Percentiles rank a stretch among this genome's conserved stretches.
phyloP scores from a whole-genome alignment of 30 jellyfish, hydroid and myxozoan species.

The Mastigias papua region DNA sequence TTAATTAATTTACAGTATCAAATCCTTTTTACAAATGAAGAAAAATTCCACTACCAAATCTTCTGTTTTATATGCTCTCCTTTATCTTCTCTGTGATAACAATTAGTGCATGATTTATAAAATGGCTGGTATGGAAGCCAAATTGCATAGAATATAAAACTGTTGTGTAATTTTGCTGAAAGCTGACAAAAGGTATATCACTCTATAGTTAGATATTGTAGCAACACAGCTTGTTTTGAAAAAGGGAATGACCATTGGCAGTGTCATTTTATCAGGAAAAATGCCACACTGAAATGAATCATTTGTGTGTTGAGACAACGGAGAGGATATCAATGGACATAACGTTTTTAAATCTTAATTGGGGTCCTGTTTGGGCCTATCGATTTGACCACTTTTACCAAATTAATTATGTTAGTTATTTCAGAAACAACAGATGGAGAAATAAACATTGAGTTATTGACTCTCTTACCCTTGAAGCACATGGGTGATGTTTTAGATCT shows the following conservation, averaged over 20 bases:
- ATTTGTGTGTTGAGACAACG: conserved; percentile 45
- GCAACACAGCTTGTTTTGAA: conserved; percentile 51
- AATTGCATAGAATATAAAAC: background rate
- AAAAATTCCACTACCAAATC: background rate
- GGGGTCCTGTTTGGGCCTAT: conserved; percentile 61
- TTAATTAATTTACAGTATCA: no score
- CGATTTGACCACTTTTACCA: conserved; percentile 48
- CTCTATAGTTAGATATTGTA: conserved; percentile 44
- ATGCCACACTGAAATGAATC: conserved; percentile 50
- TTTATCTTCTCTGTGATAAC: background rate
- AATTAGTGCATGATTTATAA: background rate
- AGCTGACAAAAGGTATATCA: background rate
- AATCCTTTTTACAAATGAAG: background rate
- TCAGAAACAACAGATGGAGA: conserved; percentile 51
- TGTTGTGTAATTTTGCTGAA: background rate
- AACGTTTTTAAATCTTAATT: conserved; percentile 2
- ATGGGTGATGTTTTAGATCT: conserved; percentile 16
- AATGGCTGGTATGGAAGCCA: background rate
- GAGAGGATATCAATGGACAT: conserved; percentile 26
- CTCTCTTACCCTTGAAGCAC: conserved; percentile 6
- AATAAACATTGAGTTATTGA: conserved; percentile 25
- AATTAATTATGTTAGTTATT: conserved; percentile 32
- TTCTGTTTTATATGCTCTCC: background rate
- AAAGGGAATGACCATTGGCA: conserved; percentile 47
- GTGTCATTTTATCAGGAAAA: conserved; percentile 40